Conservation (phyloP, 2,113 vertebrate genomes). For the Dicerorhinus sumatrensis region DNA sequence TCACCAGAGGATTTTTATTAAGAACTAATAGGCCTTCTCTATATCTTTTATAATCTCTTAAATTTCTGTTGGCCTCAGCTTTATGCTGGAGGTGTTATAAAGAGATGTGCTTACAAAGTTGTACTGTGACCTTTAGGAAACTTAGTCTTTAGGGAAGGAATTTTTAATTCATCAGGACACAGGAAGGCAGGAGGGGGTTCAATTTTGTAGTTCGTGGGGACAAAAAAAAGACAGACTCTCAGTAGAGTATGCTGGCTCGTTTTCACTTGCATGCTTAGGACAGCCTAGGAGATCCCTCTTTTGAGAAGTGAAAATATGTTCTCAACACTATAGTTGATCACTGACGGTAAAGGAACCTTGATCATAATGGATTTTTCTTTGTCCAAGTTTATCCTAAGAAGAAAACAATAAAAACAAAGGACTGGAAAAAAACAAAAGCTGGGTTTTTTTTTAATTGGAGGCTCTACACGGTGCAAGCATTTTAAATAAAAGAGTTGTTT, state of each 20-base stretch:
- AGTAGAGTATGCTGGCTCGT: not conserved
- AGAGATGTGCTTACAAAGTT: not conserved
- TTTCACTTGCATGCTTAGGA: not conserved
- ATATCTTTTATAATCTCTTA: not conserved
- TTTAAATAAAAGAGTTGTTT: conserved; percentile 31
- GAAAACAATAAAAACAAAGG: not conserved
- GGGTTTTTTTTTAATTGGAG: not conserved
- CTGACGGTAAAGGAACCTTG: not conserved
- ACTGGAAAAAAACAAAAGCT: not conserved
- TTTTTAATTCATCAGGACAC: not conserved
- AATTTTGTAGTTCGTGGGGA: not conserved
- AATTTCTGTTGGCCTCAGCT: conserved; percentile 22
- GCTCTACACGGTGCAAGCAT: not conserved
- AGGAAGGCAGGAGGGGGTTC: not conserved
- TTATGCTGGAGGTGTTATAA: conserved; percentile 1
- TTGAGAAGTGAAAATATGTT: not conserved
- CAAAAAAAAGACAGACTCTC: not conserved
- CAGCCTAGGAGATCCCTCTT: not conserved
- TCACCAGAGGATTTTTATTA: not conserved
- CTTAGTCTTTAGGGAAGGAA: not conserved
- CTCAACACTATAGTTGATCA: not conserved
- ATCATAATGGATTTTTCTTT: conserved; percentile 8
- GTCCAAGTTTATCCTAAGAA: conserved; percentile 13
- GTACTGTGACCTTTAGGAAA: not conserved
- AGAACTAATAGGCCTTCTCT: not conserved